Conservation (phyloP, 2,113 vertebrate genomes). For the Sinocyclocheilus anshuiensis region DNA sequence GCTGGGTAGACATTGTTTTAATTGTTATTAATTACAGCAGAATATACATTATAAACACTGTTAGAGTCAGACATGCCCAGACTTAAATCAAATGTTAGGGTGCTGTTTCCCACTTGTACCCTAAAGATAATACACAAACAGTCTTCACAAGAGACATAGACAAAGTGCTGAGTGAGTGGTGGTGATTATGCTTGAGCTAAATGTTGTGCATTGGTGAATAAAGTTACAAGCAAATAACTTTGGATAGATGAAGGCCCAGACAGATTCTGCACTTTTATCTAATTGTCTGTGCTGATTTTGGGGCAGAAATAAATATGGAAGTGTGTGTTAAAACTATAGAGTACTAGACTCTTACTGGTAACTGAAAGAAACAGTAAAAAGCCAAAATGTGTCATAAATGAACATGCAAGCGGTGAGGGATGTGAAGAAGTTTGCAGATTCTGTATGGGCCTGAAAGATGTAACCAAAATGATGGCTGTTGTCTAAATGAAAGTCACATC, state of each 20-base stretch:
- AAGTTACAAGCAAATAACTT: not conserved
- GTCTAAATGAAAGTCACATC: not conserved
- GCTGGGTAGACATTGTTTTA: constrained; percentile 52
- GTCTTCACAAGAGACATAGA: constrained; percentile 24
- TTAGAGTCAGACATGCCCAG: constrained; percentile 54
- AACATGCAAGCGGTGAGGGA: not conserved
- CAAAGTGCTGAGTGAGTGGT: constrained; percentile 27
- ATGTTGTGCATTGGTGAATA: not conserved
- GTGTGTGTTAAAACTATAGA: not conserved
- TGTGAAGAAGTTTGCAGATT: not conserved
- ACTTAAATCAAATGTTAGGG: constrained; percentile 41
- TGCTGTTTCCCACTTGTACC: constrained; percentile 13
- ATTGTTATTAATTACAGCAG: constrained; percentile 51
- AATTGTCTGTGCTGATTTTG: too few relatives aligned
- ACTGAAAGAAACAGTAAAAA: not conserved
- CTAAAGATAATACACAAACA: constrained; percentile 19
- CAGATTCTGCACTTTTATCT: not conserved
- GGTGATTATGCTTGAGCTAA: not conserved
- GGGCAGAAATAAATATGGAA: not conserved
- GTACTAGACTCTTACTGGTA: not conserved
- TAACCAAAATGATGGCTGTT: not conserved
- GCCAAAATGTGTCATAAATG: not conserved
- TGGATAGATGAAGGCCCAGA: not conserved
- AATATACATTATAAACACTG: constrained; percentile 54
- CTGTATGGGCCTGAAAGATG: not conserved